These are phyloP conservation scores for Orgyia antiqua DNA, from an alignment of 2,888 invertebrate genomes.

Conservation along the genomic window DNA sequence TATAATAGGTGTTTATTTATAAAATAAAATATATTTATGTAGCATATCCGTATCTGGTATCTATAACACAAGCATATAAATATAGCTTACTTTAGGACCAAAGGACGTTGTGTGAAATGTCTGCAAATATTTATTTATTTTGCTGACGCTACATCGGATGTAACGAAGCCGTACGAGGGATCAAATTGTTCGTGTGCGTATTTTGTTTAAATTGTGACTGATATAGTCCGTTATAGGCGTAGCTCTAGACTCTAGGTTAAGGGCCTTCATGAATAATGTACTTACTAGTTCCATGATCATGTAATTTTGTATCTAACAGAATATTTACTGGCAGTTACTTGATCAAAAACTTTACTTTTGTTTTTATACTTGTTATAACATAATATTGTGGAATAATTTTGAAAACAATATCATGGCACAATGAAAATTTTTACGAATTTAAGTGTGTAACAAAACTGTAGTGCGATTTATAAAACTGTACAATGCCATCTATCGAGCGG, in stretches of 20 bases:
- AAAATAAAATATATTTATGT: too few species aligned
- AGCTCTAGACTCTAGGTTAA: slow-evolving; percentile 36
- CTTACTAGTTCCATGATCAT: slow-evolving; percentile 10
- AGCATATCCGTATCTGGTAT: too few species aligned
- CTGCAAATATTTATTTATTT: slow-evolving; percentile 6
- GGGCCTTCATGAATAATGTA: slow-evolving; percentile 39
- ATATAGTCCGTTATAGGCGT: slow-evolving; percentile 50
- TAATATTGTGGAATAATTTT: too few species aligned
- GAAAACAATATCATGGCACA: too few species aligned
- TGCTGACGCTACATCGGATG: slow-evolving; percentile 44
- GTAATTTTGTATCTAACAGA: not conserved
- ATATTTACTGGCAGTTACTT: not conserved
- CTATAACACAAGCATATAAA: too few species aligned
- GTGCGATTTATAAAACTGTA: too few species aligned
- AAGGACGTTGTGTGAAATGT: too few species aligned
- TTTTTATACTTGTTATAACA: not conserved
- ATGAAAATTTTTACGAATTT: too few species aligned
- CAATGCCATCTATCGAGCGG: too few species aligned
- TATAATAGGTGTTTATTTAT: too few species aligned
- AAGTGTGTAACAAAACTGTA: too few species aligned
- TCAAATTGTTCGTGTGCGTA: slow-evolving; percentile 55
- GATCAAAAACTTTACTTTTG: not conserved
- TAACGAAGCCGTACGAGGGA: slow-evolving; percentile 56
- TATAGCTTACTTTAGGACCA: too few species aligned
- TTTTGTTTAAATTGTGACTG: slow-evolving; percentile 74